These are phyloP conservation scores for Zosterops borbonicus DNA, from an alignment of 2,113 vertebrate genomes.

Conservation along the genomic window DNA sequence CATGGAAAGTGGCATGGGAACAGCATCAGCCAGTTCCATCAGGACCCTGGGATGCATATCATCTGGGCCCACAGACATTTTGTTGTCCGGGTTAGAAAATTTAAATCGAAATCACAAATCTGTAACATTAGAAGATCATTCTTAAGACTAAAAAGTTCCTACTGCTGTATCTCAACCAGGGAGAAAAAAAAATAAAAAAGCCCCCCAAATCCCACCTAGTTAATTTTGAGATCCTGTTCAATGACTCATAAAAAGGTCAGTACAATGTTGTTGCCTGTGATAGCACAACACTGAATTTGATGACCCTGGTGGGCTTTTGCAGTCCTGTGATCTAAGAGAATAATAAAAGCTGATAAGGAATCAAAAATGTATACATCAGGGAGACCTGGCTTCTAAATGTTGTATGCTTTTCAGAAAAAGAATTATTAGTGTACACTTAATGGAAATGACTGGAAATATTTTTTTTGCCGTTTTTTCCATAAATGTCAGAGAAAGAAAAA, in stretches of 20 bases:
- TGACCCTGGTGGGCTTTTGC: neutral
- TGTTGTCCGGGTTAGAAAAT: neutral
- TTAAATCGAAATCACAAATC: neutral
- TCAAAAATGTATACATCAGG: neutral
- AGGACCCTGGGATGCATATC: neutral
- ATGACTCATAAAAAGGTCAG: neutral
- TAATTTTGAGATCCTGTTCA: slow-evolving; percentile 21
- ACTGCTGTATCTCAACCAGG: neutral
- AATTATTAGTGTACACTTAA: neutral
- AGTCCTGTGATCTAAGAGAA: neutral
- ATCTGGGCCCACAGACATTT: neutral
- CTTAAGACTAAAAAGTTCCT: neutral
- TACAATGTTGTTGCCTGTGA: neutral
- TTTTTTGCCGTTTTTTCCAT: neutral
- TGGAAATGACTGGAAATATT: neutral
- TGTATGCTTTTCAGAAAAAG: neutral
- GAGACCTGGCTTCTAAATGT: neutral
- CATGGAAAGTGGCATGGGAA: no score
- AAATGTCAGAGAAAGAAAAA: neutral
- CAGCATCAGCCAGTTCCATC: neutral
- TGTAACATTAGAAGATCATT: neutral
- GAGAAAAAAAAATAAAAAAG: accelerated
- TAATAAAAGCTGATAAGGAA: neutral
- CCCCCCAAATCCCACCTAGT: neutral
- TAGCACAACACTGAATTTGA: neutral